Conservation (phyloP, 2,888 invertebrate genomes). For the Athalia rosae region DNA sequence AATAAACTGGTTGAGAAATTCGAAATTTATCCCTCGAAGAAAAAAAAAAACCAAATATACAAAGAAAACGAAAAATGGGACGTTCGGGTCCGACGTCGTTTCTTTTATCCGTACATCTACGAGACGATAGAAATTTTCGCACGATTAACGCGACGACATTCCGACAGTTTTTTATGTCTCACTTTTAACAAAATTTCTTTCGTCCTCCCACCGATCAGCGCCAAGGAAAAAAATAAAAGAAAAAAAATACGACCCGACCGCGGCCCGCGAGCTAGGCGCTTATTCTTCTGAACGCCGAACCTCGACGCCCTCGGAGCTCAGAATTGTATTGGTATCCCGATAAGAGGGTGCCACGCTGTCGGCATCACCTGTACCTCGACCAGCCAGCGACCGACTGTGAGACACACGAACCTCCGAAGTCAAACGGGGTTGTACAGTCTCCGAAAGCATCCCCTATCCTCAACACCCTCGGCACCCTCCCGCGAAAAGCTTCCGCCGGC, state of each 20-base stretch:
- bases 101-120: too few relatives aligned
- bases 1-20: too few relatives aligned
- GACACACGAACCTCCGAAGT: constrained; percentile 35
- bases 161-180: too few relatives aligned
- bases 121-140: too few relatives aligned
- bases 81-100: too few relatives aligned
- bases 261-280: background rate
- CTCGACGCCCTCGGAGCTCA: constrained; percentile 31
- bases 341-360: constrained; percentile 35
- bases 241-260: background rate
- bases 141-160: too few relatives aligned
- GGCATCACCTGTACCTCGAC: constrained; percentile 45
- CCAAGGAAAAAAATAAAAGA: background rate
- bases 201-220: too few relatives aligned
- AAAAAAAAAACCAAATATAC: too few relatives aligned
- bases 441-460: constrained; percentile 36
- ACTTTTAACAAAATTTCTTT: too few relatives aligned
- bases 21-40: too few relatives aligned
- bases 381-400: constrained; percentile 45
- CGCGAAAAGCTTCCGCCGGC: constrained; percentile 32
- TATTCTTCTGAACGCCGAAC: constrained; percentile 23
- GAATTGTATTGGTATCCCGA: constrained; percentile 28
- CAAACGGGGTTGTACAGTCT: constrained; percentile 43
- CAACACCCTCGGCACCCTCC: constrained; percentile 14
- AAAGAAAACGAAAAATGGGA: too few relatives aligned